Evolutionary conservation across 2,113 vertebrate genomes (phyloP), one percentile per base, ranked within the genome.

Genomic region (Saccopteryx bilineata): DNA sequence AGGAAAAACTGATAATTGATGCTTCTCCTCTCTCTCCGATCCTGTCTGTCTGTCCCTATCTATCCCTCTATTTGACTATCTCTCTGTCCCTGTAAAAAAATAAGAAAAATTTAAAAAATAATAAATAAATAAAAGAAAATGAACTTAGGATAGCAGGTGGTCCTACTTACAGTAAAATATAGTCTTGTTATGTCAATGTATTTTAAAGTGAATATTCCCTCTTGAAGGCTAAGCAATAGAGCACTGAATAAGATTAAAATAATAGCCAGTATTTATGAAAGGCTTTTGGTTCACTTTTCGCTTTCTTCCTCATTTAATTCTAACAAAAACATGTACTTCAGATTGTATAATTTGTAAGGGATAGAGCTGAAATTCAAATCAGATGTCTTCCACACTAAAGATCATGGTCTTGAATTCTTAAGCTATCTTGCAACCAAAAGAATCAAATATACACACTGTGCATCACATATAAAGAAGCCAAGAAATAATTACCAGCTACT

Each of bases 201-300:
- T 39, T 83, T 91, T 89, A 85, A 95, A 69, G 52, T 18, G 85
- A 90, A 79, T 52, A 72, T 61, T 75, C 9, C 33, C 52, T 76
- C 68, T 83, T 93, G 52, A 91, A 68, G 33, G 28, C 74, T 92
- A 86, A 79, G 24, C 19, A 61, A 68, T 5, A 94, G 33, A 65
- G 5, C 19, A 54, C 0, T 26, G 12, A 92, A 90, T 54, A 90
- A 81, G 60, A 79, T 52, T 33, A 94, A 91, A 92, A 71, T 54
- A 68, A 84, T 7, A 95, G 48, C 33, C 52, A 74, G 56, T 93
- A 69, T 52, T 87, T 92, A 74, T 54, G 56, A 33, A 88, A 9
- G 46, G 15, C 23, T 93, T 75, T 13, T 1, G 28, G 7, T 50
- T 88, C 66, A 63, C 60, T 90, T 91, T 87, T 74, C 21, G 76